Conservation (phyloP, 2,797 vertebrate genomes). For the Chaetophractus vellerosus region DNA sequence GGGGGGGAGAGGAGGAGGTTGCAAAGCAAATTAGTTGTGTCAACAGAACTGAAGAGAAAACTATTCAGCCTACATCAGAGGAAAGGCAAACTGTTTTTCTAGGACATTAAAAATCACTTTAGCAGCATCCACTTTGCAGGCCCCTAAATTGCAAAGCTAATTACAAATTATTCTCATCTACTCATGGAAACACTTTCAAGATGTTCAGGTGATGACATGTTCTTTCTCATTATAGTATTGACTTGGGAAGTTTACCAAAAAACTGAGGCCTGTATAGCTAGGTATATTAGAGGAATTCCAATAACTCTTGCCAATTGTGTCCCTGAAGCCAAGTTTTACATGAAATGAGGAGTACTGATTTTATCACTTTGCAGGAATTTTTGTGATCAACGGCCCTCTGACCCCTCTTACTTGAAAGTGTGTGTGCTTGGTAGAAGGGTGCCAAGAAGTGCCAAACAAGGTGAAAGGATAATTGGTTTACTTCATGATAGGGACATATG, state of each 20-base stretch:
- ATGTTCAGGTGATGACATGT: slow-evolving; percentile 77
- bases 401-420: not conserved
- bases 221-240: slow-evolving; percentile 80
- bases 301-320: not conserved
- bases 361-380: not conserved
- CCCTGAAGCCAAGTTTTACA: slow-evolving; percentile 18
- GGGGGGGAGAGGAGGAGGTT: slow-evolving; percentile 84
- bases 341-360: not conserved
- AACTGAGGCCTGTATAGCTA: not conserved
- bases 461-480: slow-evolving; percentile 16
- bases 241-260: slow-evolving; percentile 43
- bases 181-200: slow-evolving; percentile 84
- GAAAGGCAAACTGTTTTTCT: slow-evolving; percentile 88
- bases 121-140: slow-evolving; percentile 85
- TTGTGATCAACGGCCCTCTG: not conserved
- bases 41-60: slow-evolving; percentile 88
- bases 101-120: slow-evolving; percentile 89
- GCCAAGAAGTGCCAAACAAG: not conserved
- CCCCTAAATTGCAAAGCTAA: slow-evolving; percentile 88
- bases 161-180: slow-evolving; percentile 85
- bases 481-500: not conserved
- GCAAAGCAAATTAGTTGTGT: slow-evolving; percentile 91
- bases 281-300: not conserved
- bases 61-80: slow-evolving; percentile 86
- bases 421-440: not conserved